Evolutionary conservation across 2,113 vertebrate species (phyloP).

Genomic region (Nerophis lumbriciformis): DNA sequence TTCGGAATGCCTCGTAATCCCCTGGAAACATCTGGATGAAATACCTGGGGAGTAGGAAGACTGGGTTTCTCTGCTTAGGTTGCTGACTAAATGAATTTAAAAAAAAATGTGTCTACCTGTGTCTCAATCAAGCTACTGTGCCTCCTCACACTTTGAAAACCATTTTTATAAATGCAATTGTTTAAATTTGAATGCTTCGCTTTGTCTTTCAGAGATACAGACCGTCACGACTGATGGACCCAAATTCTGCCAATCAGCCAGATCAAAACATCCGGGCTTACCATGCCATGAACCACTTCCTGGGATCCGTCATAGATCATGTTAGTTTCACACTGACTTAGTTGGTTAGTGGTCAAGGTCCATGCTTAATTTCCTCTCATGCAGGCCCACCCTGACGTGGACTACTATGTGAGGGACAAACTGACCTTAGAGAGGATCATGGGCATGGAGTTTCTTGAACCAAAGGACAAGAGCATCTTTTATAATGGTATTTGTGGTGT

Average conservation of each 20-base stretch:
- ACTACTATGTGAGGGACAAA: conserved; percentile 96
- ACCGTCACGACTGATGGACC: conserved; percentile 77
- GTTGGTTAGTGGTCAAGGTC: not conserved
- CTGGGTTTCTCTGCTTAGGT: no score
- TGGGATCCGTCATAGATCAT: conserved; percentile 89
- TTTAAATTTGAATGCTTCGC: not conserved
- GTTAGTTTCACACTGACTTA: conserved; percentile 64
- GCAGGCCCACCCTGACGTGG: conserved; percentile 90
- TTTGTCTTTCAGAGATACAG: conserved; percentile 74
- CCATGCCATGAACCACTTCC: conserved; percentile 92
- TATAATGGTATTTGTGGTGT: conserved; percentile 81
- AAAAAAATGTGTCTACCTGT: no score
- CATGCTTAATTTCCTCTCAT: not conserved
- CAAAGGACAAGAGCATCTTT: conserved; percentile 92
- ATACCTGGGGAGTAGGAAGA: no score
- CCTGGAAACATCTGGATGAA: no score
- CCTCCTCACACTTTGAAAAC: no score
- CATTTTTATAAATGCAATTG: no score
- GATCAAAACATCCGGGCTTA: conserved; percentile 87
- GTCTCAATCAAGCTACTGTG: no score
- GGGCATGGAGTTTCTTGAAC: conserved; percentile 94
- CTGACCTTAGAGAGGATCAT: conserved; percentile 86
- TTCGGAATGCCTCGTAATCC: no score
- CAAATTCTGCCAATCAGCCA: conserved; percentile 68
- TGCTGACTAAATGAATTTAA: no score